phyloP scores from a whole-genome alignment of 2,113 vertebrate species.

The Alectura lathami region DNA sequence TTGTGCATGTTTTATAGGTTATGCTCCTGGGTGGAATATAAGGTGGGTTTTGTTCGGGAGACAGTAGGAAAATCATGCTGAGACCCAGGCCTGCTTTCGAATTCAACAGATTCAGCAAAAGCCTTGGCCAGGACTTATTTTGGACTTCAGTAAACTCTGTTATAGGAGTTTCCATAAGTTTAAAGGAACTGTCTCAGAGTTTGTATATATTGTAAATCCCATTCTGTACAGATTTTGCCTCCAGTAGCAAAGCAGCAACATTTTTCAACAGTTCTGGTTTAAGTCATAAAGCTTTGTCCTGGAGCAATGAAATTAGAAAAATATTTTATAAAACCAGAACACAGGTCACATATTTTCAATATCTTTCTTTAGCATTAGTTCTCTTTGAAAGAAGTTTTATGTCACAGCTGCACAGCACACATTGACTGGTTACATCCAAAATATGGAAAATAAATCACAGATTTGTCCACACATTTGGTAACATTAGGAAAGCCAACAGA shows the following conservation, averaged over 20 bases:
- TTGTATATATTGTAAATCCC: slow-evolving; percentile 63
- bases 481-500: background rate
- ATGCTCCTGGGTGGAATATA: slow-evolving; percentile 62
- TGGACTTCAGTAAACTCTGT: slow-evolving; percentile 56
- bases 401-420: slow-evolving; percentile 55
- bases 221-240: slow-evolving; percentile 55
- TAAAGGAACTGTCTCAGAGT: slow-evolving; percentile 65
- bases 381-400: slow-evolving; percentile 45
- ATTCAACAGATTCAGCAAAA: slow-evolving; percentile 69
- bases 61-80: slow-evolving; percentile 61
- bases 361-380: background rate
- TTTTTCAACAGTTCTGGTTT: slow-evolving; percentile 43
- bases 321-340: slow-evolving; percentile 34
- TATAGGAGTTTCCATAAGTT: slow-evolving; percentile 62
- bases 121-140: slow-evolving; percentile 55
- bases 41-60: slow-evolving; percentile 52
- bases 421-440: slow-evolving; percentile 7
- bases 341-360: slow-evolving; percentile 7
- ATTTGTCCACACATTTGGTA: slow-evolving; percentile 22
- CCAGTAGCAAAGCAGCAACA: slow-evolving; percentile 50
- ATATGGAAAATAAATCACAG: slow-evolving; percentile 21
- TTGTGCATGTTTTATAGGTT: slow-evolving; percentile 47
- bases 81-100: slow-evolving; percentile 59
- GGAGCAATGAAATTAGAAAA: slow-evolving; percentile 41
- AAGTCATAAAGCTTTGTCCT: slow-evolving; percentile 38